A percentile compares a stretch with the other conserved stretches of the same genome.
These are phyloP conservation scores for Deilephila elpenor DNA, from an alignment of 2,888 invertebrate species.

Conservation along the genomic window DNA sequence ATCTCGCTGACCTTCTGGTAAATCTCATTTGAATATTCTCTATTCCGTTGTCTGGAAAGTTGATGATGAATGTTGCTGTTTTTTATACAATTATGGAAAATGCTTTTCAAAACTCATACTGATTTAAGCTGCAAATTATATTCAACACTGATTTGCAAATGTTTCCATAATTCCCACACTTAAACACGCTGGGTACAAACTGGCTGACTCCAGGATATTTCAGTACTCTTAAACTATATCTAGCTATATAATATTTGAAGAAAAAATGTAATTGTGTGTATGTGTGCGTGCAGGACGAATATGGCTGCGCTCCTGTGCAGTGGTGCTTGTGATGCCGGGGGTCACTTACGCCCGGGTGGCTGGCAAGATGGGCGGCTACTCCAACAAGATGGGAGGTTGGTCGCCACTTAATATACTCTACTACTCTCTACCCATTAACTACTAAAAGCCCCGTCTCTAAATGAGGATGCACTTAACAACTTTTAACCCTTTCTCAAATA, in stretches of 20 bases:
- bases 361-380: slow-evolving; percentile 91
- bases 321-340: slow-evolving; percentile 72
- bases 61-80: background rate
- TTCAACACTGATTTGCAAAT: background rate
- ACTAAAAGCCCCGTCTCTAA: background rate
- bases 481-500: background rate
- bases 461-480: no score
- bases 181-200: background rate
- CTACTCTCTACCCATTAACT: background rate
- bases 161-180: background rate
- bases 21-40: slow-evolving; percentile 25
- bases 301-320: slow-evolving; percentile 61
- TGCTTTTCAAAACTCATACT: background rate
- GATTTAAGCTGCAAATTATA: background rate
- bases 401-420: slow-evolving; percentile 34
- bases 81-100: background rate
- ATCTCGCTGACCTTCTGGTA: slow-evolving; percentile 10
- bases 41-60: slow-evolving; percentile 29
- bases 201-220: no score
- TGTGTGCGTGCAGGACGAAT: slow-evolving; percentile 53
- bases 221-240: no score
- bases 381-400: slow-evolving; percentile 90
- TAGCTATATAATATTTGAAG: no score
- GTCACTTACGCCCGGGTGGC: slow-evolving; percentile 89
- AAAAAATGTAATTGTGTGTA: background rate